Conservation (phyloP, 2,113 vertebrate species). For the Tetrax tetrax region DNA sequence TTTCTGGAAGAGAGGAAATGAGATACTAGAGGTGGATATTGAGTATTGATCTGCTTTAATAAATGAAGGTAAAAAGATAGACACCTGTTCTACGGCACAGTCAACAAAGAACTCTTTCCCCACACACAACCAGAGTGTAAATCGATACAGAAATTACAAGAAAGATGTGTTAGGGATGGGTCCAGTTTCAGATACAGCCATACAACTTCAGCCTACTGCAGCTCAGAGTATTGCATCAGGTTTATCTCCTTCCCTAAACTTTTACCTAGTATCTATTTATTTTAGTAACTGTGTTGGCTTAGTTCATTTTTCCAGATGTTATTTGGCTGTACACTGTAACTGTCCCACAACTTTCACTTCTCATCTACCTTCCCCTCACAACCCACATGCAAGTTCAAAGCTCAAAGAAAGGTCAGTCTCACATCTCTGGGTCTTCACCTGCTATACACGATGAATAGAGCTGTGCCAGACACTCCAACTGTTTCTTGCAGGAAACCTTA, state of each 20-base stretch:
- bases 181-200: background rate
- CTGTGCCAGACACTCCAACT: slow-evolving; percentile 86
- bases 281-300: background rate
- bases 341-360: background rate
- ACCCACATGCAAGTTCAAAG: background rate
- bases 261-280: background rate
- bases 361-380: background rate
- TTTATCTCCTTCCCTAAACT: background rate
- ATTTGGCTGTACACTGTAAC: background rate
- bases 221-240: background rate
- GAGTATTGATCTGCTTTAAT: background rate
- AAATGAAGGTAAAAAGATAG: background rate
- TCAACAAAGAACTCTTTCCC: background rate
- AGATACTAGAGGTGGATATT: background rate
- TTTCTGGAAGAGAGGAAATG: slow-evolving; percentile 78
- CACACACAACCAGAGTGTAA: background rate
- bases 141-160: background rate
- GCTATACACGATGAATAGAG: slow-evolving; percentile 92
- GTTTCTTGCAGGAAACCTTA: slow-evolving; percentile 83
- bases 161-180: background rate
- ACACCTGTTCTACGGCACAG: background rate
- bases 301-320: background rate
- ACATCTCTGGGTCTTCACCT: slow-evolving; percentile 72
- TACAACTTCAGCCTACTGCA: background rate
- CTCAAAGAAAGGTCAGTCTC: background rate